Conservation (phyloP, 2,113 vertebrate species). For the Xyrauchen texanus region DNA sequence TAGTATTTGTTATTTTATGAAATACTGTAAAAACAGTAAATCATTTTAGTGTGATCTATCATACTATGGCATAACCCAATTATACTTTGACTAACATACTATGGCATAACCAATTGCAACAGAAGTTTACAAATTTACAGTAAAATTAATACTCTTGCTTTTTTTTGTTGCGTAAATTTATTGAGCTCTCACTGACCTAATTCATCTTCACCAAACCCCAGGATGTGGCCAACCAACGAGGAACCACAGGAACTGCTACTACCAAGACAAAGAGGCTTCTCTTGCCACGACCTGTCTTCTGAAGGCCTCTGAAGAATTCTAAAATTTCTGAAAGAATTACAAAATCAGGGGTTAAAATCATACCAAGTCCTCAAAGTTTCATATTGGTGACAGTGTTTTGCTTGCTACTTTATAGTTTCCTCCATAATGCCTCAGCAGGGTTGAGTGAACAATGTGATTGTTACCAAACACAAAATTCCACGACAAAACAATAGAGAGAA, state of each 20-base stretch:
- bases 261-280: constrained; percentile 91
- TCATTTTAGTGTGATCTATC: not conserved
- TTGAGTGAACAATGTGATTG: not conserved
- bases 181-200: constrained; percentile 77
- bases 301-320: constrained; percentile 89
- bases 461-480: not conserved
- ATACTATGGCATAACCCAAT: not conserved
- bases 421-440: not conserved
- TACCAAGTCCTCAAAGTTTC: not conserved
- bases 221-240: constrained; percentile 85
- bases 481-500: not conserved
- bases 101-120: not conserved
- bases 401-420: not conserved
- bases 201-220: constrained; percentile 98
- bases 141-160: not conserved
- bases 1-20: too few species aligned
- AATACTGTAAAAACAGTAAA: not conserved
- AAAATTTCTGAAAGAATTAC: constrained; percentile 81
- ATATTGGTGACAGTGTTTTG: not conserved
- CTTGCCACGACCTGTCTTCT: constrained; percentile 87
- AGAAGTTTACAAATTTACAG: not conserved
- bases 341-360: constrained; percentile 28
- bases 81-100: not conserved
- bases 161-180: not conserved
- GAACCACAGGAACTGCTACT: constrained; percentile 84